Conservation (phyloP, 2,113 vertebrate genomes). For the Setophaga coronata region DNA sequence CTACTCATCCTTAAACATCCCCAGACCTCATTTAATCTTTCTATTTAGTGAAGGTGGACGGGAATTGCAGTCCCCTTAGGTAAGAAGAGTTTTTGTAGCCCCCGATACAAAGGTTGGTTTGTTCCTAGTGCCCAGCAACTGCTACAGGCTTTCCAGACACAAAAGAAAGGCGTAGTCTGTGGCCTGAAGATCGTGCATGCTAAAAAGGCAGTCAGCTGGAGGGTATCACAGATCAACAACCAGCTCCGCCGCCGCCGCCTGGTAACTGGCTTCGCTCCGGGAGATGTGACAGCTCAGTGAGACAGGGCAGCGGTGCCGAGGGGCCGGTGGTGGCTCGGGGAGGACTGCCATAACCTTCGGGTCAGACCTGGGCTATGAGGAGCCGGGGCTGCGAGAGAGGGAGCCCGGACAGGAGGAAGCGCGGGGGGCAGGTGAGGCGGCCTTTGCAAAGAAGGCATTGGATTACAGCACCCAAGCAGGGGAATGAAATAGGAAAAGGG, state of each 20-base stretch:
- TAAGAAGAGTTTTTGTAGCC: background rate
- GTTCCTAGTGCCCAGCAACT: slow-evolving; percentile 34
- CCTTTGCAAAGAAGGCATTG: background rate
- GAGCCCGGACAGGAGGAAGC: background rate
- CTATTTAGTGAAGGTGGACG: background rate
- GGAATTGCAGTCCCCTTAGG: background rate
- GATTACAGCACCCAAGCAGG: background rate
- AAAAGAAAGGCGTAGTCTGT: slow-evolving; percentile 68
- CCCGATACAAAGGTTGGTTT: background rate
- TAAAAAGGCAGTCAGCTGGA: slow-evolving; percentile 57
- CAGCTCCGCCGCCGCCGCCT: background rate
- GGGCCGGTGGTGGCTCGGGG: background rate
- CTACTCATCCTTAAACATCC: background rate
- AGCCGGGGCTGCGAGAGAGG: background rate
- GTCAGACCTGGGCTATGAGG: background rate
- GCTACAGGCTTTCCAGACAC: slow-evolving; percentile 59
- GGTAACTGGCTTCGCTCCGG: background rate
- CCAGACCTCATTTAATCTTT: background rate
- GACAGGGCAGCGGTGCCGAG: background rate
- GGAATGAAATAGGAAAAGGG: background rate
- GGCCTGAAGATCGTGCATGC: slow-evolving; percentile 63
- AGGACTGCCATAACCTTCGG: background rate
- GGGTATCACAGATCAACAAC: background rate
- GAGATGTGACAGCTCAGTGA: background rate
- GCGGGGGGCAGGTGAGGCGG: slow-evolving; percentile 3